Conservation (phyloP, 2,888 invertebrate genomes). For the Macrophya annulata region DNA sequence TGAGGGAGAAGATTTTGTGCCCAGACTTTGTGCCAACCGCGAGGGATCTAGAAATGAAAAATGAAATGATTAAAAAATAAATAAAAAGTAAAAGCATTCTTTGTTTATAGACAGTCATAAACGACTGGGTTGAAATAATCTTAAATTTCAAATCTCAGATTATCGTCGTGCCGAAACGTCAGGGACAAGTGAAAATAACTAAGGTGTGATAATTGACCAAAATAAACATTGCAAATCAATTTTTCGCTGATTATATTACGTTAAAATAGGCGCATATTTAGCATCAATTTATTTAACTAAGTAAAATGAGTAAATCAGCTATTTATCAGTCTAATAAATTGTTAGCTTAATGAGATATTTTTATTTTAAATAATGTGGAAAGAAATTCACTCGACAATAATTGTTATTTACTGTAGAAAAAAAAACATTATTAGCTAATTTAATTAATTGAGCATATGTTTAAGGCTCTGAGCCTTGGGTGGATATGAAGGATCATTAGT, state of each 20-base stretch:
- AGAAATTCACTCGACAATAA: neutral
- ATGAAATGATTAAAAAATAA: conserved; percentile 57
- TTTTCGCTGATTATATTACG: neutral
- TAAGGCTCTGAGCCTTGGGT: neutral
- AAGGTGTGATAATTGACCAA: neutral
- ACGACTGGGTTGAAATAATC: neutral
- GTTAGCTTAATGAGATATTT: neutral
- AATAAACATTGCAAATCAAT: neutral
- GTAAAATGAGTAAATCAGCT: neutral
- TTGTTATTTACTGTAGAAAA: neutral
- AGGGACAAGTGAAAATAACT: neutral
- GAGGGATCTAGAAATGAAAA: conserved; percentile 86
- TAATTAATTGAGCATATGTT: conserved; percentile 2
- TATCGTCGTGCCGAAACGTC: neutral
- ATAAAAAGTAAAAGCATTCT: neutral
- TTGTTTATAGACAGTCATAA: neutral
- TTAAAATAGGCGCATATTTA: neutral
- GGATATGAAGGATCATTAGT: conserved; percentile 40
- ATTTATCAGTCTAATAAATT: neutral
- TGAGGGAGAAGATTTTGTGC: conserved; percentile 93
- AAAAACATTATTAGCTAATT: neutral
- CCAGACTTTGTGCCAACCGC: conserved; percentile 96
- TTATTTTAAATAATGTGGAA: no score
- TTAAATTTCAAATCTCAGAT: neutral
- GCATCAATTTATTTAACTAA: neutral